phyloP scores from a whole-genome alignment of 2,113 vertebrate genomes.

The Gorsachius goisagi region DNA sequence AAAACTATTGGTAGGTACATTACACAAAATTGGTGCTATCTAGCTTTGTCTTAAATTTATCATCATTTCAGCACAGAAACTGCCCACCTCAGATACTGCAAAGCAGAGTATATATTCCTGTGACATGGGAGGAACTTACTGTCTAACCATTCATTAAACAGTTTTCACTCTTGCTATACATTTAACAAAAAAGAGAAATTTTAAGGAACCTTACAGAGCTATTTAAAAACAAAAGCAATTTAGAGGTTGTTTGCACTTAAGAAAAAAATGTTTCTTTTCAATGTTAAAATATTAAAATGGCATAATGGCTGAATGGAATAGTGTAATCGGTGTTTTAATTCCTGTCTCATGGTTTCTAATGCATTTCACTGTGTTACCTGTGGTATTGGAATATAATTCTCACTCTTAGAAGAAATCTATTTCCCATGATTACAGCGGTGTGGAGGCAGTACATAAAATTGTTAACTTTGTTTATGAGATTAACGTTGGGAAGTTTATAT shows the following conservation, averaged over 20 bases:
- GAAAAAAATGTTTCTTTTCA: background rate
- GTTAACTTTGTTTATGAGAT: background rate
- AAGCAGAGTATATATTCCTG: background rate
- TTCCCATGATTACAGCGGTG: background rate
- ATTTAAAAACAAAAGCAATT: background rate
- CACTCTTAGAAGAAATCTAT: background rate
- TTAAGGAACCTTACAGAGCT: background rate
- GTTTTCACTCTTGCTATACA: background rate
- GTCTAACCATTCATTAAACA: background rate
- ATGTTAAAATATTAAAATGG: background rate
- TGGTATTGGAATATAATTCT: constrained; percentile 1
- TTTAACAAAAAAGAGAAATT: background rate
- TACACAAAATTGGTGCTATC: background rate
- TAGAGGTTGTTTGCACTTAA: background rate
- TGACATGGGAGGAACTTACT: background rate
- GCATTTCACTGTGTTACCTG: background rate
- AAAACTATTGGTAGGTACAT: background rate
- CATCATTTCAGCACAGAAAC: background rate
- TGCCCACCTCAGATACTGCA: background rate
- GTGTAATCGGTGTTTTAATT: constrained; percentile 26
- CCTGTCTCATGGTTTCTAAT: background rate
- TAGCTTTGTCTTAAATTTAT: background rate
- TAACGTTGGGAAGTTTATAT: background rate
- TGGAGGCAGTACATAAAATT: background rate
- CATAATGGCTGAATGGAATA: background rate